Evolutionary conservation across 2,113 vertebrate genomes (phyloP), one percentile per base, ranked within the genome.

Genomic region (Bubo blakistoni): DNA sequence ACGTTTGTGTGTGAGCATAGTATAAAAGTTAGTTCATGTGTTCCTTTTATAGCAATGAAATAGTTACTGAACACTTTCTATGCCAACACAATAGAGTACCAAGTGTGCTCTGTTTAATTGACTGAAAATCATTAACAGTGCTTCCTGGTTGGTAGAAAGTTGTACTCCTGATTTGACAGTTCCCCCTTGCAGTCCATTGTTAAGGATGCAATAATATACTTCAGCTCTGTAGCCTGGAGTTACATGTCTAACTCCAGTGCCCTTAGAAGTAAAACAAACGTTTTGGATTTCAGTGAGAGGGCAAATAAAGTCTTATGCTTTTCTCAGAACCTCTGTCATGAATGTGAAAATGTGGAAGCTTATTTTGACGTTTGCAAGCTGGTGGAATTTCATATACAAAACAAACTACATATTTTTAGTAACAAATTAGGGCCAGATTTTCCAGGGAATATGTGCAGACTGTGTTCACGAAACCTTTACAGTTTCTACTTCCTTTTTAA

Each of bases 71-170:
- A 10, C 81, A 38, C 70, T 94, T 97, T 78, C 51, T 30, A 13
- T 52, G 54, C 8, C 38, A 88, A 17, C 20, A 47, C 14, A 71
- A n/a, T 7, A 55, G 32, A 67, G 13, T 59, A 85, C 38, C 36
- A 86, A 66, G 13, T 67, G 26, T 62, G 25, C 46, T 62, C 6
- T 59, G 10, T 90, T 95, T 84, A 93, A 82, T 87, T 65, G 81
- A 44, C 74, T 69, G 66, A 79, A 95, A 91, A 49, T 79, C 47
- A 91, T 90, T 87, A 92, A 40, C 67, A 51, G 25, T 52, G 18
- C 58, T 72, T 92, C 62, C 47, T 8, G 4, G 17, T 52, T 59
- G 26, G 16, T 44, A 71, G 70, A 58, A 82, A 79, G 34, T 38
- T 93, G 42, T 79, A n/a, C 65, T 85, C 66, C 40, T 80, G 18